Conservation (phyloP, 2,113 vertebrate species). For the Oceanodroma tethys region DNA sequence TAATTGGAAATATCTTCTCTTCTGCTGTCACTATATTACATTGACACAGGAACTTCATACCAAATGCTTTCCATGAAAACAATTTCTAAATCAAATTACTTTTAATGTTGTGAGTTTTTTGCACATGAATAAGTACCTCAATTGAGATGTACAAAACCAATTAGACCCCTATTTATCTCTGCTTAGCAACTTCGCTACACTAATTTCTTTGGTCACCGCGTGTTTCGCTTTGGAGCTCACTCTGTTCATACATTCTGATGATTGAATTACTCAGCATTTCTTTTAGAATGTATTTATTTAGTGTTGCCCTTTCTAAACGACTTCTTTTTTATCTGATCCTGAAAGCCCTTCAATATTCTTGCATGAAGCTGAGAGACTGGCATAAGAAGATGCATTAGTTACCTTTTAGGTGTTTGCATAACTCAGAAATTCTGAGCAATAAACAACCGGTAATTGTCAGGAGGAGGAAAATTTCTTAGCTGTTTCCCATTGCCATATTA, state of each 20-base stretch:
- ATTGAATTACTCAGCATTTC: slow-evolving; percentile 29
- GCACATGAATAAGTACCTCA: slow-evolving; percentile 49
- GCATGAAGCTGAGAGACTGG: background rate
- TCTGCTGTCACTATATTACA: slow-evolving; percentile 32
- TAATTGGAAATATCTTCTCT: slow-evolving; percentile 55
- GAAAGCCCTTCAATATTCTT: background rate
- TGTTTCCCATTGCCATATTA: background rate
- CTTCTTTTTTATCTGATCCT: background rate
- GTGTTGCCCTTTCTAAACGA: background rate
- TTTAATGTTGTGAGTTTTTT: slow-evolving; percentile 48
- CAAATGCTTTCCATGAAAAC: slow-evolving; percentile 37
- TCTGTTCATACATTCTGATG: background rate
- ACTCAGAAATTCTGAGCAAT: background rate
- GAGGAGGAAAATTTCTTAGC: background rate
- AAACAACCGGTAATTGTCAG: background rate
- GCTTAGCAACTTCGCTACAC: slow-evolving; percentile 10
- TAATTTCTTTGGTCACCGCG: slow-evolving; percentile 38
- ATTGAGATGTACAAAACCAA: slow-evolving; percentile 59
- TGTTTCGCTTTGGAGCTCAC: background rate
- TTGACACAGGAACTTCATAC: slow-evolving; percentile 14
- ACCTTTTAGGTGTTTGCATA: background rate
- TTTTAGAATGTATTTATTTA: slow-evolving; percentile 16
- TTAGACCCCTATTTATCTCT: slow-evolving; percentile 56
- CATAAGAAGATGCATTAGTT: background rate
- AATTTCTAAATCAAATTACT: slow-evolving; percentile 69